Percentiles rank a stretch among this genome's conserved stretches.
These are phyloP conservation scores for Drosophila emarginata DNA, from an alignment of 2,888 invertebrate genomes.

Conservation along the genomic window DNA sequence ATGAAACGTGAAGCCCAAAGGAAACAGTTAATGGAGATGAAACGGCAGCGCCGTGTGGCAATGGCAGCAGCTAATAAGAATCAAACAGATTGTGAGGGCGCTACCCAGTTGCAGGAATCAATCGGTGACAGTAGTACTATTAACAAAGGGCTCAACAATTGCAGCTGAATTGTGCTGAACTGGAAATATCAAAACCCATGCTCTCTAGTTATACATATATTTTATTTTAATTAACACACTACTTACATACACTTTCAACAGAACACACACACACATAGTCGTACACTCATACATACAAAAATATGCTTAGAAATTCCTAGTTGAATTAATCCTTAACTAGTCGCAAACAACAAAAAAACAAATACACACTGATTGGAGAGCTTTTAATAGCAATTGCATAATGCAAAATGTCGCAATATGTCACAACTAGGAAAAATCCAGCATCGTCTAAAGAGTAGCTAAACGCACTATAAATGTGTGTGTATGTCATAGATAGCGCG, in stretches of 20 bases:
- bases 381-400: conserved; percentile 41
- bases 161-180: conserved; percentile 67
- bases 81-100: conserved; percentile 35
- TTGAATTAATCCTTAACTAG: conserved; percentile 77
- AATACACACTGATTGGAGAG: conserved; percentile 50
- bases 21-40: conserved; percentile 89
- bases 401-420: conserved; percentile 30
- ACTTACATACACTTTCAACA: conserved; percentile 32
- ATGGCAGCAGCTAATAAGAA: conserved; percentile 55
- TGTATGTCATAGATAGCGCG: conserved; percentile 31
- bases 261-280: conserved; percentile 42
- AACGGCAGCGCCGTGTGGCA: conserved; percentile 80
- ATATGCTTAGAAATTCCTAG: conserved; percentile 66
- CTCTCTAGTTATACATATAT: conserved; percentile 62
- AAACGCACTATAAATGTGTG: not conserved
- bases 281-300: conserved; percentile 36
- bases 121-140: conserved; percentile 45
- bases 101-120: conserved; percentile 12
- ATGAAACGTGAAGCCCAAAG: conserved; percentile 88
- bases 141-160: conserved; percentile 55
- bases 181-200: conserved; percentile 35
- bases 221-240: conserved; percentile 37
- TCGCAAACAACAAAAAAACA: conserved; percentile 56
- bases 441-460: conserved; percentile 1
- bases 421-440: conserved; percentile 30